phyloP scores from a whole-genome alignment of 2,113 vertebrate species.

The Archocentrus centrarchus region DNA sequence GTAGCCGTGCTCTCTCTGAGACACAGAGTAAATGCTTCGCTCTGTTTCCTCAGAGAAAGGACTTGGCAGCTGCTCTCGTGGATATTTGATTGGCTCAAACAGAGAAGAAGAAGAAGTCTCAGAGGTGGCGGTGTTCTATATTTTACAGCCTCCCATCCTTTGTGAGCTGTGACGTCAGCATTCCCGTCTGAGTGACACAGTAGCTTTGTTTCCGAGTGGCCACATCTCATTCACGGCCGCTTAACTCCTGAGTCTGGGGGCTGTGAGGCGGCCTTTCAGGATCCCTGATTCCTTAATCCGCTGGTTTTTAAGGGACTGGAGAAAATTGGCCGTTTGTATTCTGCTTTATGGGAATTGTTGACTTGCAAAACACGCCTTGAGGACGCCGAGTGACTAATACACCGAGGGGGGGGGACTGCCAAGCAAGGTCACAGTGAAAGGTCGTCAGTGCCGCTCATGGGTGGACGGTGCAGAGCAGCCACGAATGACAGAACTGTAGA shows the following conservation, averaged over 20 bases:
- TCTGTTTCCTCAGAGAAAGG: constrained; percentile 5
- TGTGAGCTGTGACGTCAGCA: constrained; percentile 62
- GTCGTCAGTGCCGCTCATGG: constrained; percentile 6
- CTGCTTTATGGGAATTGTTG: constrained; percentile 57
- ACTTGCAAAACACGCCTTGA: constrained; percentile 58
- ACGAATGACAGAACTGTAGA: no score
- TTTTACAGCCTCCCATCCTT: constrained; percentile 42
- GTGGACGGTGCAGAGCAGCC: not conserved
- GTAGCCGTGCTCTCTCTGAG: not conserved
- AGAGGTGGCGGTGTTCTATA: not conserved
- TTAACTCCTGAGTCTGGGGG: constrained; percentile 59
- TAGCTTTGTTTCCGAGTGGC: constrained; percentile 68
- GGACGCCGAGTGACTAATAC: constrained; percentile 1
- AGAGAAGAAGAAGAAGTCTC: not conserved
- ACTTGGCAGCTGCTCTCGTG: constrained; percentile 25
- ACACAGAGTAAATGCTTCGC: constrained; percentile 3
- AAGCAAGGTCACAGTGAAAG: constrained; percentile 51
- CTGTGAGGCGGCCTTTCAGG: constrained; percentile 48
- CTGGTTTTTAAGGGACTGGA: constrained; percentile 44
- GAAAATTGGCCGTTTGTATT: constrained; percentile 46
- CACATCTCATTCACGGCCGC: constrained; percentile 68
- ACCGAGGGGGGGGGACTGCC: constrained; percentile 8
- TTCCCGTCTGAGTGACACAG: constrained; percentile 47
- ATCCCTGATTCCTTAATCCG: constrained; percentile 70
- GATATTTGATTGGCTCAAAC: constrained; percentile 9